Base-by-base conservation (phyloP, 2,888 invertebrate genomes). In the Bursaphelenchus okinawaensis region DNA sequence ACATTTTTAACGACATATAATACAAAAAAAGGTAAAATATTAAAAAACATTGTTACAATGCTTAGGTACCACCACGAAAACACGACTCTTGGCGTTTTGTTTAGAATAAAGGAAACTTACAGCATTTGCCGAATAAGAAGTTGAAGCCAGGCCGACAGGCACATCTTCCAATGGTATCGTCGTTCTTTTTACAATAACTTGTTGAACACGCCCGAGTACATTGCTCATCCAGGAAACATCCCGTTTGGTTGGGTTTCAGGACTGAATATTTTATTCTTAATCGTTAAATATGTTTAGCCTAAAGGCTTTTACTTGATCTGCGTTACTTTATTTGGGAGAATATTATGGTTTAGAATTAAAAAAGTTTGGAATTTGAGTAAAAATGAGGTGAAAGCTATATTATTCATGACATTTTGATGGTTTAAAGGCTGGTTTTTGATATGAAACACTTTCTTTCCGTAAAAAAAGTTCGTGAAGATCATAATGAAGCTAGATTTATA, bases 111-210 rank as follows among this genome's bases (percentile, higher is more conserved):
- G 8, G 8, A 28, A 58, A 72, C 79, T 77, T 50, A 78, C 80
- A 80, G 64, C 80, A 80, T 63, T 79, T 79, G 63, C 76, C 76
- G 68, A 80, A 80, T 20, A 80, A 67, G 63, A 78, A 79, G 55
- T 80, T 79, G 50, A 72, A 63, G 20, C 76, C 79, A 40, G 69
- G 65, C 52, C 76, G 74, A 68, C 80, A 80, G 28, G 77, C 72
- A 66, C 80, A 80, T 55, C 77, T 67, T 6, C 73, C 72, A 0
- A 64, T 68, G 2, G 19, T 51, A n/a, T n/a, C n/a, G 57, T 64
- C 63, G 8, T 55, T 63, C 62, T 62, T 52, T 60, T 77, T 77
- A 55, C 80, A 80, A 27, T 76, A 71, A 8, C 77, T 78, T n/a
- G 76, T 73, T 24, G 75, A 77, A 52, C 80, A 80, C 16, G 79